Evolutionary conservation across 2,797 vertebrate genomes (phyloP).

Genomic region (Tachyglossus aculeatus): DNA sequence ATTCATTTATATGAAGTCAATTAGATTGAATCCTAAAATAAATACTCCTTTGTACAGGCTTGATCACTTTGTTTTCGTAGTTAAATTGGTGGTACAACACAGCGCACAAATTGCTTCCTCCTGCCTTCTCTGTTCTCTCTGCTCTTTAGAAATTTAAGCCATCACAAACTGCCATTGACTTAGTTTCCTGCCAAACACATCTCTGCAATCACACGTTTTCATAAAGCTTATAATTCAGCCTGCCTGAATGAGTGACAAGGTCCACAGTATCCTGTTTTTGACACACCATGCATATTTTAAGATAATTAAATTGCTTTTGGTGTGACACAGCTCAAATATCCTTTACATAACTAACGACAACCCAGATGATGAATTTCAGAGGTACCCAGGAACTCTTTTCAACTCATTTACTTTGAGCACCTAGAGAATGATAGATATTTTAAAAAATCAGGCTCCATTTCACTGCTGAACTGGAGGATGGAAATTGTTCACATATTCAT

Average conservation of each 20-base stretch:
- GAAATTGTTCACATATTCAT: background rate
- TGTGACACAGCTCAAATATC: too few relatives aligned
- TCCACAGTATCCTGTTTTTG: background rate
- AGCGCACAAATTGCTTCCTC: background rate
- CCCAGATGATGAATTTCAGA: background rate
- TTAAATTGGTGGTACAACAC: background rate
- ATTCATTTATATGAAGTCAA: slow-evolving; percentile 29
- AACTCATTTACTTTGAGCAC: background rate
- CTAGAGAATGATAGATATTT: background rate
- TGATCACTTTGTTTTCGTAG: background rate
- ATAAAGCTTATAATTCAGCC: background rate
- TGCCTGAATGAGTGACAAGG: background rate
- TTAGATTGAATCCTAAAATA: slow-evolving; percentile 2
- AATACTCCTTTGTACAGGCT: background rate
- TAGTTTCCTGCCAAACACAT: too few relatives aligned
- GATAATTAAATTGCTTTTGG: background rate
- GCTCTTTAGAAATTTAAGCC: background rate
- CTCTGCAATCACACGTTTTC: too few relatives aligned
- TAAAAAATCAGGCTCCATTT: background rate
- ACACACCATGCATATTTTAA: background rate
- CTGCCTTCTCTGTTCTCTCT: background rate
- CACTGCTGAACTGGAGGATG: background rate
- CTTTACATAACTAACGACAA: background rate
- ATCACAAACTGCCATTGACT: too few relatives aligned
- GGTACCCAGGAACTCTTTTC: background rate